These are phyloP conservation scores for Antheraea mylitta DNA, from an alignment of 1,140 invertebrate genomes.

Conservation along the genomic window DNA sequence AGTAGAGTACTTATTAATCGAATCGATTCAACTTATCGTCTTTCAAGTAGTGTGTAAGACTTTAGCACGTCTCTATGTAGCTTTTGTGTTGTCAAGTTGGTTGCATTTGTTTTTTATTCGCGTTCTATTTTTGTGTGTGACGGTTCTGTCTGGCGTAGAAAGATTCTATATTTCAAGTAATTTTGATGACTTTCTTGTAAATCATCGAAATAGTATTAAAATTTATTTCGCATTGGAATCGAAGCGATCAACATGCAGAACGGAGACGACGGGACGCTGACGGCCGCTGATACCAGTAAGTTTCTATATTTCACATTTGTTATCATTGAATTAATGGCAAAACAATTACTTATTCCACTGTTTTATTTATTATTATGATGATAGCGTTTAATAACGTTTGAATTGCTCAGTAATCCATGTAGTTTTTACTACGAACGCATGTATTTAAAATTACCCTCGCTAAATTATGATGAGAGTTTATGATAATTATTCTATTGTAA, in stretches of 20 bases:
- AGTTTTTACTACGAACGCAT: slow-evolving; percentile 21
- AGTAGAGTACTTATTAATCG: too few species aligned
- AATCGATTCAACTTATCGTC: too few species aligned
- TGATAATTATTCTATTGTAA: too few species aligned
- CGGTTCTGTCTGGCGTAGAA: slow-evolving; percentile 60
- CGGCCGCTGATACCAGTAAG: slow-evolving; percentile 57
- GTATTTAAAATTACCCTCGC: slow-evolving; percentile 56
- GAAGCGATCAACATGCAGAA: slow-evolving; percentile 63
- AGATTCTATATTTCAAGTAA: slow-evolving; percentile 56
- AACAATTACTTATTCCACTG: slow-evolving; percentile 45
- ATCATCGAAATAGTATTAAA: slow-evolving; percentile 39
- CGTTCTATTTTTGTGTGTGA: slow-evolving; percentile 78
- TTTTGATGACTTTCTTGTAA: slow-evolving; percentile 59
- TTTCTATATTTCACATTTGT: slow-evolving; percentile 62
- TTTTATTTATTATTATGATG: slow-evolving; percentile 46
- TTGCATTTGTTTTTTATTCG: slow-evolving; percentile 75
- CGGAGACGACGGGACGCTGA: slow-evolving; percentile 56
- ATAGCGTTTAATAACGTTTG: slow-evolving; percentile 25
- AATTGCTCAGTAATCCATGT: slow-evolving; percentile 23
- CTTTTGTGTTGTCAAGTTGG: slow-evolving; percentile 50
- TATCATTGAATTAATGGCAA: slow-evolving; percentile 49
- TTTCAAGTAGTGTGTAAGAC: too few species aligned
- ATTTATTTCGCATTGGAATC: slow-evolving; percentile 51
- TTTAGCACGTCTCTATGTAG: slow-evolving; percentile 17
- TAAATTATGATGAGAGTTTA: slow-evolving; percentile 17